These are phyloP conservation scores for Ophion costatus DNA, from an alignment of 2,888 invertebrate species.

Conservation along the genomic window DNA sequence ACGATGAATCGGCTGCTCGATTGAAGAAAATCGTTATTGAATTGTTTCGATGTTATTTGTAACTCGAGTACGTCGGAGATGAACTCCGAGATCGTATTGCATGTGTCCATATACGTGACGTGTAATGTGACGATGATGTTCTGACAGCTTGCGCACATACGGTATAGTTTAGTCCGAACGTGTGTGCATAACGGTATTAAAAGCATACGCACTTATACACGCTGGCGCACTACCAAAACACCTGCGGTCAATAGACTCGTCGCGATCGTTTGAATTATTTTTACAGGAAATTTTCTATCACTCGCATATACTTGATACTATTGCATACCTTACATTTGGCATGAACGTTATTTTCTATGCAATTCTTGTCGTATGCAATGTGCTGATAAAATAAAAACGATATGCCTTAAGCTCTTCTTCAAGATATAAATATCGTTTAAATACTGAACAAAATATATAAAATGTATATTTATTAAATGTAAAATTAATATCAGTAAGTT, in stretches of 20 bases:
- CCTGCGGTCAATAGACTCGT: conserved; percentile 3
- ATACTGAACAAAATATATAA: too few species aligned
- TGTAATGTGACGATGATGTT: conserved; percentile 6
- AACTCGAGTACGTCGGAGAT: background rate
- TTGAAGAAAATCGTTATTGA: background rate
- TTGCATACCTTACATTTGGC: too few species aligned
- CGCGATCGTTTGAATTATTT: background rate
- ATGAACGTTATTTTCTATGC: too few species aligned
- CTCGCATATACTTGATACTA: too few species aligned
- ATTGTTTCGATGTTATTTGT: background rate
- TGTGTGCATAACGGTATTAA: conserved; percentile 42
- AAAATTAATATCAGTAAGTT: too few species aligned
- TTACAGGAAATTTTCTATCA: background rate
- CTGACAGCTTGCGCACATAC: conserved; percentile 22
- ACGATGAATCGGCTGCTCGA: background rate
- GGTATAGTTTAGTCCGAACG: conserved; percentile 43
- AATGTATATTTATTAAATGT: too few species aligned
- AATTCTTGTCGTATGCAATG: too few species aligned
- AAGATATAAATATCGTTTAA: too few species aligned
- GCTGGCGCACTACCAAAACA: conserved; percentile 3
- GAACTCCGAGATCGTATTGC: conserved; percentile 1
- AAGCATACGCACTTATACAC: conserved; percentile 6
- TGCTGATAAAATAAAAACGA: too few species aligned
- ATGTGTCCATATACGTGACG: conserved; percentile 13
- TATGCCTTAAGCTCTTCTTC: too few species aligned